Evolutionary conservation across 2,113 vertebrate species (phyloP), one percentile per base, ranked within the genome.

Genomic region (Aphyosemion australe): DNA sequence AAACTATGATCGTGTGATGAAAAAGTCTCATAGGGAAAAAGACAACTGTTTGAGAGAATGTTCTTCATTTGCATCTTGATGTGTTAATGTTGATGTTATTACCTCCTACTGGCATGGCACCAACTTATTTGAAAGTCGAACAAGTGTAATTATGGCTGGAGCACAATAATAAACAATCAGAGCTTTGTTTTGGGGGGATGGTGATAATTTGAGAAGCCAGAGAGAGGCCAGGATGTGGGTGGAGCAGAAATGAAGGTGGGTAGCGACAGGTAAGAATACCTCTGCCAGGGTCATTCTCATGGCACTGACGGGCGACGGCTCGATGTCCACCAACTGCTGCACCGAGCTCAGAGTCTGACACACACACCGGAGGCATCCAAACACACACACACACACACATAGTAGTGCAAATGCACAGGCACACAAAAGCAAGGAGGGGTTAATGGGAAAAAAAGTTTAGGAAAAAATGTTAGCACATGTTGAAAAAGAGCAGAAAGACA

Each of bases 211-310:
- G 73, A 12, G 14, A 65, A 21, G n/a, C 39, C 43, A 53, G 48
- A 60, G 3, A 20, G 10, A 54, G 12, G 54, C 32, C 0, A 62
- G 57, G 46, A 53, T 4, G 45, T 67, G 12, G 65, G 61, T 61
- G 76, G 16, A 48, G 31, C 37, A 21, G 48, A 39, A 49, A 72
- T 83, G 60, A 62, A 21, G 48, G 66, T 72, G 74, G 46, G 61
- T 63, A 73, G 68, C 75, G 76, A 76, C 72, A 72, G 74, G 79
- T 69, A 76, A 65, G 76, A 88, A 89, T 98, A 98, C 97, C 97
- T 99, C 95, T 81, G 95, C 95, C 94, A 98, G 94, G 83, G 95
- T 98, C 96, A 98, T 96, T 97, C 96, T 95, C 95, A 98, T 95
- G 91, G 95, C 95, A 96, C 95, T 97, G 95, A 98, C 94, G 84